Evolutionary conservation across 2,113 vertebrate genomes (phyloP).

Genomic region (Loxodonta africana): DNA sequence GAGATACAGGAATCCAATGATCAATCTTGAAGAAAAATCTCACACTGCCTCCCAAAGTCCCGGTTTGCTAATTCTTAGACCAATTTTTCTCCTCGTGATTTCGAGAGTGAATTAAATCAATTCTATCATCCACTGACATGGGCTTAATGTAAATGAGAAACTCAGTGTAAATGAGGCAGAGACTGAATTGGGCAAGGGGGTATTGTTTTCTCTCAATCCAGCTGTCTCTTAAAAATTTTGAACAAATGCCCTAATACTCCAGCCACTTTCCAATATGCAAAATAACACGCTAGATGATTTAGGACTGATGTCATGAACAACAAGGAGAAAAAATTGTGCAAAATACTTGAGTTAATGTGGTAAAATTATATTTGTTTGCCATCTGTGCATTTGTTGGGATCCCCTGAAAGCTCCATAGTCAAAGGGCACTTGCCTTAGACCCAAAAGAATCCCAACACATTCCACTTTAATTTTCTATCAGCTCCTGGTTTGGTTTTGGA

Average conservation of each 20-base stretch:
- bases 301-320: not conserved
- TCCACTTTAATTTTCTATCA: not conserved
- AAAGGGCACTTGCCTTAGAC: not conserved
- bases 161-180: not conserved
- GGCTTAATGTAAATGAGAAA: not conserved
- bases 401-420: not conserved
- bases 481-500: not conserved
- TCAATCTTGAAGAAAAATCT: slow-evolving; percentile 29
- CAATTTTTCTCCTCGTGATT: slow-evolving; percentile 45
- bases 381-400: not conserved
- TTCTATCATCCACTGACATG: not conserved
- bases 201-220: not conserved
- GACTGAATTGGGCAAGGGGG: not conserved
- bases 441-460: not conserved
- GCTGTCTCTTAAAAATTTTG: not conserved
- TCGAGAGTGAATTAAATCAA: slow-evolving; percentile 44
- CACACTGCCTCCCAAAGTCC: not conserved
- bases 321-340: not conserved
- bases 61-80: slow-evolving; percentile 17
- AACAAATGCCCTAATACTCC: not conserved
- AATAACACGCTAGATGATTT: not conserved
- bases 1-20: slow-evolving; percentile 15
- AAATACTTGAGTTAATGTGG: not conserved
- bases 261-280: not conserved
- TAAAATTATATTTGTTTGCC: not conserved